These are phyloP conservation scores for Gambusia affinis DNA, from an alignment of 2,113 vertebrate genomes.

Conservation along the genomic window DNA sequence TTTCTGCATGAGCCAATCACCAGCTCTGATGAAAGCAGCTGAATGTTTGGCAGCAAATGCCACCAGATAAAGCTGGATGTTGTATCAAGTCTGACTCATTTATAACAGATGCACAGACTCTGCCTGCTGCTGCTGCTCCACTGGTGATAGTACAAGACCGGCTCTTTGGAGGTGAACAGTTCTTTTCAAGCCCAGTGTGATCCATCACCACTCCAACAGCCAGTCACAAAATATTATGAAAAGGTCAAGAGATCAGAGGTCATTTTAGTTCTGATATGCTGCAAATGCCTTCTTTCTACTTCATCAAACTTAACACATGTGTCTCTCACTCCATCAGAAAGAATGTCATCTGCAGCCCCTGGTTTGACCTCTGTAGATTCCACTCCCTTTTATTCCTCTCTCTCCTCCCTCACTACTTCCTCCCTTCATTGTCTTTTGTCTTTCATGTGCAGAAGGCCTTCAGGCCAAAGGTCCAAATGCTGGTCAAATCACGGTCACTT, in stretches of 20 bases:
- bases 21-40: background rate
- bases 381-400: constrained; percentile 5
- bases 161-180: background rate
- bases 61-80: background rate
- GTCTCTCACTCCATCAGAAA: background rate
- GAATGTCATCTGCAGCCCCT: constrained; percentile 14
- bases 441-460: constrained; percentile 30
- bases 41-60: background rate
- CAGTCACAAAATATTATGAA: background rate
- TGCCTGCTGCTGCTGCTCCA: no score
- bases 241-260: background rate
- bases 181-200: background rate
- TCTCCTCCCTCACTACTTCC: constrained; percentile 41
- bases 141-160: background rate
- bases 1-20: no score
- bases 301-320: constrained; percentile 2
- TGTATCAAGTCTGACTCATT: background rate
- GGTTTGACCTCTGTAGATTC: constrained; percentile 36
- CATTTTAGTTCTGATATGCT: background rate
- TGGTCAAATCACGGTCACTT: background rate
- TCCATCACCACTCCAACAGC: background rate
- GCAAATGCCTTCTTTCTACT: no score
- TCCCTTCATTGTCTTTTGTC: constrained; percentile 44
- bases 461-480: constrained; percentile 19
- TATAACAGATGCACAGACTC: background rate